These are phyloP conservation scores for Oryzias curvinotus DNA, from an alignment of 2,113 vertebrate genomes.

Conservation along the genomic window DNA sequence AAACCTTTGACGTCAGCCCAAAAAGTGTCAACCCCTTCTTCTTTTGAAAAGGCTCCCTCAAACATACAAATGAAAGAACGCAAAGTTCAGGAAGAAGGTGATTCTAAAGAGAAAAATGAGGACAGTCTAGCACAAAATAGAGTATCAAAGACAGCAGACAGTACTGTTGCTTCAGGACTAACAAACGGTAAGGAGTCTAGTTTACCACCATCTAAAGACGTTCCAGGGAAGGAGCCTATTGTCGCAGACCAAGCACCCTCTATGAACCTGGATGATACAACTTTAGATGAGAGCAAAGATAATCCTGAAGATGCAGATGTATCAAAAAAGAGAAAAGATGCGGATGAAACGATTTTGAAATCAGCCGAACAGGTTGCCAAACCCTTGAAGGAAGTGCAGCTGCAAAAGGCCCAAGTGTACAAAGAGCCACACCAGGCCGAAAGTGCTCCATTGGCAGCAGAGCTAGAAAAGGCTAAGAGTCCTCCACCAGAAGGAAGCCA, in stretches of 20 bases:
- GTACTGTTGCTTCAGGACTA: conserved; percentile 5
- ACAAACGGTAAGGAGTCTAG: conserved; percentile 23
- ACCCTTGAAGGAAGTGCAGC: conserved; percentile 21
- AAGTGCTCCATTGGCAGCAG: conserved; percentile 45
- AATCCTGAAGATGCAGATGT: conserved; percentile 2
- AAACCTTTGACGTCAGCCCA: conserved; percentile 67
- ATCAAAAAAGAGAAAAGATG: conserved; percentile 29
- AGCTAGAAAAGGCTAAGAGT: conserved; percentile 50
- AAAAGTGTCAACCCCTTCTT: conserved; percentile 52
- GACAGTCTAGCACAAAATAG: conserved; percentile 9
- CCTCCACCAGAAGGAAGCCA: conserved; percentile 40
- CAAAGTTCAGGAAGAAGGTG: conserved; percentile 20
- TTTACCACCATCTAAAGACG: conserved; percentile 12
- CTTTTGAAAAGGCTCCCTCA: conserved; percentile 14
- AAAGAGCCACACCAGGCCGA: conserved; percentile 57
- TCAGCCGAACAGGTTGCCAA: conserved; percentile 21
- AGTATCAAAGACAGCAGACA: conserved; percentile 18
- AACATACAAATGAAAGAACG: conserved; percentile 36
- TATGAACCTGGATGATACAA: conserved; percentile 8
- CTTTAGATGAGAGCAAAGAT: conserved; percentile 10
- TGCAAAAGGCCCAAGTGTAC: conserved; percentile 7
- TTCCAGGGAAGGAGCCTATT: conserved; percentile 20
- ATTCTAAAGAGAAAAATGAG: conserved; percentile 13
- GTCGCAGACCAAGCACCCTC: conserved; percentile 11
- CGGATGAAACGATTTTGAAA: conserved; percentile 23